phyloP scores from a whole-genome alignment of 2,888 invertebrate genomes.

The Ashinkailepas kermadecensis region DNA sequence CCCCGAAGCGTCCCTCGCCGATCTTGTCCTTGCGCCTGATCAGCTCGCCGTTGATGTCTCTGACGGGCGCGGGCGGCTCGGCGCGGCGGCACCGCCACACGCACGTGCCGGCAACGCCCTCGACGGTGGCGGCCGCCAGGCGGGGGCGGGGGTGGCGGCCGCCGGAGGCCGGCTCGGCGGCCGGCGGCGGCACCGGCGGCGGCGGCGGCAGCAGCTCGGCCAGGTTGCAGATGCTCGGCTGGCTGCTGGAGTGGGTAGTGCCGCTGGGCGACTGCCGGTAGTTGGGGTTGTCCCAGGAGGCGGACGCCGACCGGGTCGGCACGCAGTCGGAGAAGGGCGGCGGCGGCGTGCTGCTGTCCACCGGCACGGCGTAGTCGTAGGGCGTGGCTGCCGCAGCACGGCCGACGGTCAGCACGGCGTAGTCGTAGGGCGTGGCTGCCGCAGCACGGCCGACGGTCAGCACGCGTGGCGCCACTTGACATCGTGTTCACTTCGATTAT shows the following conservation, averaged over 20 bases:
- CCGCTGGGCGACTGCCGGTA: background rate
- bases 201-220: slow-evolving; percentile 8
- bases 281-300: slow-evolving; percentile 11
- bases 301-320: background rate
- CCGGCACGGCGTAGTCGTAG: slow-evolving; percentile 18
- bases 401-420: slow-evolving; percentile 16
- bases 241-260: slow-evolving; percentile 15
- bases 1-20: slow-evolving; percentile 7
- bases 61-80: background rate
- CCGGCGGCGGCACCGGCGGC: slow-evolving; percentile 7
- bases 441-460: no score
- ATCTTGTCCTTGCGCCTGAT: background rate
- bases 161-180: background rate
- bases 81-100: slow-evolving; percentile 22
- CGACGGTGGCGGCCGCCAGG: slow-evolving; percentile 26
- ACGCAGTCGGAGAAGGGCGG: slow-evolving; percentile 16
- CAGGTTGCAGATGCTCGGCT: background rate
- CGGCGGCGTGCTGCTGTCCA: slow-evolving; percentile 2
- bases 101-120: slow-evolving; percentile 30
- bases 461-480: no score
- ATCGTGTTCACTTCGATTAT: no score
- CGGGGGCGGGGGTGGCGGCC: background rate
- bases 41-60: background rate
- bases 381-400: background rate
- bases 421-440: slow-evolving; percentile 1